Evolutionary conservation across 1,140 invertebrate genomes (phyloP), one percentile per base, ranked within the genome.

Genomic region (Drosophila grimshawi): DNA sequence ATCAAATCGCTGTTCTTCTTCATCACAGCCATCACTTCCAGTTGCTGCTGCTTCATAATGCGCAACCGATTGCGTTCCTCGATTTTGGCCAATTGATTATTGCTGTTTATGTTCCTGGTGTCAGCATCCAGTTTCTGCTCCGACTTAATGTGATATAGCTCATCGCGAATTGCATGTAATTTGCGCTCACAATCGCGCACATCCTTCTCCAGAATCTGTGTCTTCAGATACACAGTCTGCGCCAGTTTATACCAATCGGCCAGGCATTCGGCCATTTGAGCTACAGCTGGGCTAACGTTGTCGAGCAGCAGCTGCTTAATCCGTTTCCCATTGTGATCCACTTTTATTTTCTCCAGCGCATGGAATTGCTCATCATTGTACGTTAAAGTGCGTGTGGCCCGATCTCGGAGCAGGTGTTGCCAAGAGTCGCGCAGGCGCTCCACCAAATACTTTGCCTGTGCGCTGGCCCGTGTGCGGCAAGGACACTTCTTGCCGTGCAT

Each of bases 301-400:
- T 93, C 93, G 70, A 95, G 93, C 6, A 96, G 90, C 35, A 97
- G 85, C 2, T 93, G 92, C 81, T 96, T 95, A 10, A 96, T 93
- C 51, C 94, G 93, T 75, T 95, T 94, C 6, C 95, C 95, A 8
- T 96, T 96, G 89, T 96, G 95, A 73, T 91, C 89, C 0, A 95
- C 95, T 82, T 95, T 95, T 65, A 95, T 95, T 89, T 97, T 95
- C 94, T 98, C 97, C 53, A 98, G 93, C 48, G 97, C 95, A 93
- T 98, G 97, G 90, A 98, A 98, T 92, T 98, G 97, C 93, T 98
- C 97, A 93, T 98, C 97, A 91, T 98, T 98, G 92, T 97, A 97
- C 0, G 97, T 97, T 2, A 98, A 92, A 67, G 95, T 95, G 71
- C 96, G 94, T 6, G 97, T 97, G 27, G 97, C 97, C 80, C 97